phyloP scores from a whole-genome alignment of 1,140 invertebrate species.

The Copidosoma floridanum region DNA sequence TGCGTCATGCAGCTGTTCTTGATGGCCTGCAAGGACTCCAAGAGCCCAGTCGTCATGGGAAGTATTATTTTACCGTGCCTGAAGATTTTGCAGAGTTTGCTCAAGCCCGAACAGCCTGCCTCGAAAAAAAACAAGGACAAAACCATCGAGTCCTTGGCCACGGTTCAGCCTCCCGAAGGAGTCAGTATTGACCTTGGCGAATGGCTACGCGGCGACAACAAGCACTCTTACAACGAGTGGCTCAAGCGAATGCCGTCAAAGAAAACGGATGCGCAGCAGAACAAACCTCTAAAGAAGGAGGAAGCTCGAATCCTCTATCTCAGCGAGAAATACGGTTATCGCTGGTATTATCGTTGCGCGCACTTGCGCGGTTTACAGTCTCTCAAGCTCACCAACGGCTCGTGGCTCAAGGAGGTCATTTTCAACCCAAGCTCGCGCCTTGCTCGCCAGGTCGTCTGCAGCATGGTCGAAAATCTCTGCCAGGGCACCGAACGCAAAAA shows the following conservation, averaged over 20 bases:
- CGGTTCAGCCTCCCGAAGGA: constrained; percentile 58
- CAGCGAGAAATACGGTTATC: constrained; percentile 73
- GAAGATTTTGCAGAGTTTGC: constrained; percentile 77
- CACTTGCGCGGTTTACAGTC: constrained; percentile 48
- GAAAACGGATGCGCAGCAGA: constrained; percentile 36
- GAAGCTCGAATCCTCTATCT: constrained; percentile 64
- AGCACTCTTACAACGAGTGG: constrained; percentile 74
- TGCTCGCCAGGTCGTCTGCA: constrained; percentile 84
- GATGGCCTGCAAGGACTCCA: constrained; percentile 69
- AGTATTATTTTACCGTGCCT: constrained; percentile 79
- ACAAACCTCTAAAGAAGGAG: constrained; percentile 49
- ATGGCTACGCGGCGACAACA: constrained; percentile 74
- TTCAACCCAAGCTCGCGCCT: constrained; percentile 89
- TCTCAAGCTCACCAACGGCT: constrained; percentile 62
- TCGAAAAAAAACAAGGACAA: constrained; percentile 63
- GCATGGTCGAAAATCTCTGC: constrained; percentile 81
- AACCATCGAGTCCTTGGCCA: constrained; percentile 58
- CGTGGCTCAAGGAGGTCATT: constrained; percentile 85
- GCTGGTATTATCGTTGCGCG: constrained; percentile 59
- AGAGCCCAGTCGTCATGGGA: constrained; percentile 74
- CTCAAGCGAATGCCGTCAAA: constrained; percentile 59
- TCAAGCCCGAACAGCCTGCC: constrained; percentile 66
- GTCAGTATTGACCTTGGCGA: constrained; percentile 72
- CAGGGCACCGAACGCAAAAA: constrained; percentile 70
- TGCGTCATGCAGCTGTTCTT: constrained; percentile 85